Conservation (phyloP, 2,797 vertebrate genomes). For the Novumbra hubbsi region DNA sequence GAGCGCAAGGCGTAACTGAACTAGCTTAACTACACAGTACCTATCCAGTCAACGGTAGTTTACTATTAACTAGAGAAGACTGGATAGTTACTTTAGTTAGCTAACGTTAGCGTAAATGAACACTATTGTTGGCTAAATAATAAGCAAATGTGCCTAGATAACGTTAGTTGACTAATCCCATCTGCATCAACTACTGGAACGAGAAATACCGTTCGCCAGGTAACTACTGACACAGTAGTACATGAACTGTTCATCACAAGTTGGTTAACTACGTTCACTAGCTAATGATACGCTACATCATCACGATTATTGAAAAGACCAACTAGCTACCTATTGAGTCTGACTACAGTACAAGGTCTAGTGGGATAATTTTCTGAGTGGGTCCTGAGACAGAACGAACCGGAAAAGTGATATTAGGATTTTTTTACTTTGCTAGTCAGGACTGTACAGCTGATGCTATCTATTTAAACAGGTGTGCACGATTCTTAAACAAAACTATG, state of each 20-base stretch:
- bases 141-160: no score
- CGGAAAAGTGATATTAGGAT: neutral
- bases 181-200: no score
- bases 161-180: no score
- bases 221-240: neutral
- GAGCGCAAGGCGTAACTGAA: neutral
- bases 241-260: no score
- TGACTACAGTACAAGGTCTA: neutral
- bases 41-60: no score
- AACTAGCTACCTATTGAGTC: neutral
- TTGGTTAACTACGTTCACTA: neutral
- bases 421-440: neutral
- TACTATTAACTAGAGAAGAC: no score
- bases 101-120: no score
- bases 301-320: neutral
- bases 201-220: no score
- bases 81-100: no score
- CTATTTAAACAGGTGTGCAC: neutral
- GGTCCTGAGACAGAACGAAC: neutral
- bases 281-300: neutral
- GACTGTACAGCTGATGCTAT: neutral
- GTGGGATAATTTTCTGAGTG: neutral
- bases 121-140: no score
- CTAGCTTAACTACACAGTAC: neutral
- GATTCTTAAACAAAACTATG: neutral